A percentile compares a stretch with the other conserved stretches of the same genome.
Conservation (phyloP, 2,113 vertebrate species). For the sheep (Ovis aries) region DNA sequence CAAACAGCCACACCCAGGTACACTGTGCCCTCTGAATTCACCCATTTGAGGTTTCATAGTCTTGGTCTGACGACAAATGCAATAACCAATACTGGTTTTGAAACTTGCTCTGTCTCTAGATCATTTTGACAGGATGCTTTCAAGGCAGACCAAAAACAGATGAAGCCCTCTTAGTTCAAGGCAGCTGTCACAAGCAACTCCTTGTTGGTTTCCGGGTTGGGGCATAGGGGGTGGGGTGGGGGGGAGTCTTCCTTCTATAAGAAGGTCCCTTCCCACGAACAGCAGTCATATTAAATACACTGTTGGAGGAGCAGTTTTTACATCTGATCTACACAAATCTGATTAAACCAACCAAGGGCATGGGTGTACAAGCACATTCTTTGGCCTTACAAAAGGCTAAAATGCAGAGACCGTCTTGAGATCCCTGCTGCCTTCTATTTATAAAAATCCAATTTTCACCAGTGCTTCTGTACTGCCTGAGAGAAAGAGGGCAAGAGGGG, state of each 20-base stretch:
- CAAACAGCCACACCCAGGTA: neutral
- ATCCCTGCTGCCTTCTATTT: neutral
- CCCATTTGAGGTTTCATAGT: neutral
- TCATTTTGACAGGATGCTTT: neutral
- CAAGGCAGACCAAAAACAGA: neutral
- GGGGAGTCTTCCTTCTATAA: neutral
- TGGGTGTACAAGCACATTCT: neutral
- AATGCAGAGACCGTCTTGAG: neutral
- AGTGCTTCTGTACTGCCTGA: neutral
- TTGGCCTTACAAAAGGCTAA: neutral
- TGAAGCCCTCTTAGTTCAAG: neutral
- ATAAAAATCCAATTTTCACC: neutral
- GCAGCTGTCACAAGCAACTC: neutral
- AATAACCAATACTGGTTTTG: neutral
- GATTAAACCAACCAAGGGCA: neutral
- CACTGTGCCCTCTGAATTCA: neutral
- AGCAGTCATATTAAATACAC: neutral
- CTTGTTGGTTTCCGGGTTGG: rapidly evolving
- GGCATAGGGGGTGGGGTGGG: neutral
- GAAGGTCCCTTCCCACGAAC: neutral
- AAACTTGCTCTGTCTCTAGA: neutral
- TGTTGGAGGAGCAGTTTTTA: neutral
- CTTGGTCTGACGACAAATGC: neutral
- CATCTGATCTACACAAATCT: neutral
- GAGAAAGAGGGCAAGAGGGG: neutral